Base-by-base conservation (phyloP, 2,797 vertebrate species). In the Steatocranus sp. region DNA sequence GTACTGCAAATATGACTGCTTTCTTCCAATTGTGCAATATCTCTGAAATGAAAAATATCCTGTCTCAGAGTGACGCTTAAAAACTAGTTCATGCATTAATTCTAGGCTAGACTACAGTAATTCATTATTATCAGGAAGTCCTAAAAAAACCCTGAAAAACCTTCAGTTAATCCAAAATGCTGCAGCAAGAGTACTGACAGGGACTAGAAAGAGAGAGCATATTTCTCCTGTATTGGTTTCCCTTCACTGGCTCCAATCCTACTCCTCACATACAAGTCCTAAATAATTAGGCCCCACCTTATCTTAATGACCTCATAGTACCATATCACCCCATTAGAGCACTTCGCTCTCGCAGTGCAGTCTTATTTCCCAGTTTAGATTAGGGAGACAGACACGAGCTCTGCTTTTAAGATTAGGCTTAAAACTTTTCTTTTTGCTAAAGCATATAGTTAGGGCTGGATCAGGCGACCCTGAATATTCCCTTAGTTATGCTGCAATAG, bases 301-400 rank as follows among this genome's bases (percentile, higher is more conserved):
- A 54, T 54, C 25, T 27, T 27, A 17, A 54, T 54, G 53, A 54
- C 25, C 25, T 54, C 14, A 6, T 27, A 54, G 14, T 17, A 9
- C 25, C 53, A 54, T 54, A 54, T 27, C 5, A 54, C 25, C 53
- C 25, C 0, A 27, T 27, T 54, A 0, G 7, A 54, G 51, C 51
- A 27, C 23, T 54, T 27, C 0, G 25, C 53, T 54, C 53, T 54
- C 1, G 0, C 53, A 54, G 25, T 30, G 53, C 0, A 54, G 53
- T 9, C 53, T 54, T 54, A 54, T 17, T 54, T 17, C 23, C 51
- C 51, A 3, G 23, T 54, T 54, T 54, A 5, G 51, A 54, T 54
- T 8, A 0, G 4, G 23, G 1, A 3, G 4, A 27, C 4, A 27
- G 23, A 54, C 25, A 54, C 2, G 0, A 54, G 0, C 23, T 25